Evolutionary conservation across 2,797 vertebrate genomes (phyloP), one percentile per base, ranked within the genome.

Genomic region (Poliocrania exsul): DNA sequence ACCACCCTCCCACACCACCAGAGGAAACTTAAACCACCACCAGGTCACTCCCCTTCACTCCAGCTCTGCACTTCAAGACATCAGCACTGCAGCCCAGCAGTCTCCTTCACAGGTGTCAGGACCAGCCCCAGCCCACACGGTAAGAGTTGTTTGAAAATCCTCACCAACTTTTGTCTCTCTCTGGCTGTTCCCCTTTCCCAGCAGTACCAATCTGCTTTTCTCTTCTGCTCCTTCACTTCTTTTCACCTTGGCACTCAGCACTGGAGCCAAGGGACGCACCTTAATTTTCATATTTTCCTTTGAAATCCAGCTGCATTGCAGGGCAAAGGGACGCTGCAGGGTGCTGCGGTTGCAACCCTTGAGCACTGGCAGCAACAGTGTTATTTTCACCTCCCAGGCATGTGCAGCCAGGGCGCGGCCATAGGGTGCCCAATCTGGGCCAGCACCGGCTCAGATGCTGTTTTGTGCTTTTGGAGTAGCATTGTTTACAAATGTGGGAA

Each of bases 1-100:
- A 97, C 97, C 98, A 97, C 98, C 98, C 97, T 96, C 91, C 87
- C 86, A 67, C 96, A 97, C 73, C 96, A 97, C 93, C 65, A 13
- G 92, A 95, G 97, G 92, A 97, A 98, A 97, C 95, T 97, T 97
- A 98, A 98, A 96, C 93, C 93, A 11, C 57, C 93, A 78, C 29
- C 92, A 82, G 96, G 97, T 93, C 96, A 96, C 96, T 97, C 97
- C 96, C 80, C 91, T 92, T 95, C 97, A 96, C 86, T 97, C 75
- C 37, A 40, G 90, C 83, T 93, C 64, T 3, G 69, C 2, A 6
- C 93, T 93, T 92, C 88, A 7, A 75, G 94, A 77, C 61, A 75
- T 44, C 91, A 20, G 33, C 87, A 9, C 69, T 10, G 11, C 86
- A 67, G 80, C 81, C 42, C 87, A 18, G 67, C 86, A 33, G 78